Base-by-base conservation (phyloP, 2,797 vertebrate species). In the Xyrichtys novacula region DNA sequence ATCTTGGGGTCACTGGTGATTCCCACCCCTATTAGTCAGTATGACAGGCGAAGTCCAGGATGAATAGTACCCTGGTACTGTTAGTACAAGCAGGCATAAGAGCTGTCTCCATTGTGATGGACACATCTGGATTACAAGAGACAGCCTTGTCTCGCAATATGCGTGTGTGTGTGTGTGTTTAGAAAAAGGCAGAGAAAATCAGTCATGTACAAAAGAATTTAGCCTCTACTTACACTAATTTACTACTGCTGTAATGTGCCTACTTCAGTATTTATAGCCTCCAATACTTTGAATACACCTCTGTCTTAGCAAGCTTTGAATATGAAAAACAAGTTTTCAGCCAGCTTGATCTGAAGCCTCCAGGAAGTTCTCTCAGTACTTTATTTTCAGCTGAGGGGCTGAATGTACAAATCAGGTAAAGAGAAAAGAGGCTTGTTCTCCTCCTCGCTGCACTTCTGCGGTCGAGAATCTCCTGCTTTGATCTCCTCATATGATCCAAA, bases 401-500 rank as follows among this genome's bases (percentile, higher is more conserved):
- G 10, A 0, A 73, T 75, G 73, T 56, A 74, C 54, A 81, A 71
- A 73, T 85, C 87, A 92, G 89, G 88, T 90, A 86, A 77, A 76
- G 53, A 79, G 80, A 83, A 86, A 42, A 72, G 68, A 84, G 49
- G 47, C 74, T 76, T 74, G 76, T 78, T 85, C 65, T 88, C 66
- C 84, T 82, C 42, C 8, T 10, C 22, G 56, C 43, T 59, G 36
- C 32, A 26, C 65, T 47, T 81, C 26, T 74, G 84, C 78, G 90
- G 79, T 85, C 60, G 64, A 69, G 84, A 87, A 88, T 88, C 88
- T 82, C 64, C 74, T 63, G 70, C 88, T 92, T 89, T 91, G 87
- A 92, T 92, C 88, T 89, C 57, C 87, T 91, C 91, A 92, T 89
- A 88, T 91, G 90, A 92, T 91, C 78, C 86, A 58, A 88, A 86